Base-by-base conservation (phyloP, 2,113 vertebrate species). In the Oncorhynchus kisutch region DNA sequence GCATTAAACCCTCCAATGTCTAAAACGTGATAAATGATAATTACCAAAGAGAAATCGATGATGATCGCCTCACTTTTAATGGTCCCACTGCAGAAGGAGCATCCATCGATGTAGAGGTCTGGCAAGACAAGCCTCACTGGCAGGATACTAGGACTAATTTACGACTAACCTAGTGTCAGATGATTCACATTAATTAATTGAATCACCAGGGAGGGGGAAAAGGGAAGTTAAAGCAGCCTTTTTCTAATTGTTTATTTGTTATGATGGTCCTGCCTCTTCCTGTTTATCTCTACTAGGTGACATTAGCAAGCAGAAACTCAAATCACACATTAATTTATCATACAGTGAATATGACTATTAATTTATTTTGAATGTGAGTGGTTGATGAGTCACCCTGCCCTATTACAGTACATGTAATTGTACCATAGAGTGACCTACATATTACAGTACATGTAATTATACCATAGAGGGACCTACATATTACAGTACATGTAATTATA, bases 21-120 rank as follows among this genome's bases (percentile, higher is more conserved):
- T 86, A 80, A 88, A 88, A 86, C 78, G 81, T 90, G 84, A 91
- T 77, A 81, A 92, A 88, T 88, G 82, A 88, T 88, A 85, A 90
- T 90, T 89, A 90, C 86, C 85, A 86, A 87, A 67, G 85, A 83
- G 84, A 88, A 90, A 91, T 87, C 83, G 72, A 90, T 92, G 86
- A 88, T 90, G 87, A 92, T 91, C 76, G 80, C 82, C 48, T 34
- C 82, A 84, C 73, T 89, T 88, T 89, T 90, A 89, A 86, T 85
- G 83, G 68, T 79, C 81, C 60, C 80, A 82, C 72, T 74, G 84
- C 84, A 78, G 71, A 72, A 84, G 84, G 72, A 85, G 75, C 82
- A 89, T 85, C 82, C 75, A 76, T 83, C 77, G 76, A 84, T 69
- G 74, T 75, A 73, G 75, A 81, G 76, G 88, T 92, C 91, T 86